A percentile compares a stretch with the other conserved stretches of the same genome.
Conservation (phyloP, 1,140 invertebrate species). For the Lepidurus apus region DNA sequence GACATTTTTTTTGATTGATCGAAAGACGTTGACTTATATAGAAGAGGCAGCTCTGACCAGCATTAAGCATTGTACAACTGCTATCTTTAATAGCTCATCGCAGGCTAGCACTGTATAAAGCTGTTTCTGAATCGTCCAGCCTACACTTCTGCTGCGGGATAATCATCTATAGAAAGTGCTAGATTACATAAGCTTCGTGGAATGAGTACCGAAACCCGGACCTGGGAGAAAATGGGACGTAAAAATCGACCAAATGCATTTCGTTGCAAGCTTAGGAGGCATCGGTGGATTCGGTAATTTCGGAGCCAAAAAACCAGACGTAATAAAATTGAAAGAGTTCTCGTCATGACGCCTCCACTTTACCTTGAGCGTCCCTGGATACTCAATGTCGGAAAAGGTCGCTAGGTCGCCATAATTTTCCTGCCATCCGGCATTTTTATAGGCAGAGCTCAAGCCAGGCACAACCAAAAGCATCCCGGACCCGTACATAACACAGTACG, state of each 20-base stretch:
- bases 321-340: background rate
- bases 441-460: slow-evolving; percentile 4
- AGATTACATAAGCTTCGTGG: too few relatives aligned
- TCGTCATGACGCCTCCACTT: slow-evolving; percentile 9
- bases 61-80: background rate
- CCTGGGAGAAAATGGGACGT: too few relatives aligned
- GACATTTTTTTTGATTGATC: slow-evolving; percentile 3
- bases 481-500: too few relatives aligned
- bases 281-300: too few relatives aligned
- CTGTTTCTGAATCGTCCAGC: too few relatives aligned
- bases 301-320: too few relatives aligned
- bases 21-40: background rate
- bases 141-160: background rate
- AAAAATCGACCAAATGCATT: too few relatives aligned
- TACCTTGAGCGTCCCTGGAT: slow-evolving; percentile 1
- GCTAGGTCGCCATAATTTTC: slow-evolving; percentile 19
- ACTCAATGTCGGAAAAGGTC: slow-evolving; percentile 10
- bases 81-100: background rate
- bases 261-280: too few relatives aligned
- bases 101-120: background rate
- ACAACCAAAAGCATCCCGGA: background rate
- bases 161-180: background rate
- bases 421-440: slow-evolving; percentile 18
- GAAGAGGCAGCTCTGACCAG: background rate
- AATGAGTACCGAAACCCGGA: too few relatives aligned